These are phyloP conservation scores for Dinoponera quadriceps DNA, from an alignment of 1,140 invertebrate species.

Conservation along the genomic window DNA sequence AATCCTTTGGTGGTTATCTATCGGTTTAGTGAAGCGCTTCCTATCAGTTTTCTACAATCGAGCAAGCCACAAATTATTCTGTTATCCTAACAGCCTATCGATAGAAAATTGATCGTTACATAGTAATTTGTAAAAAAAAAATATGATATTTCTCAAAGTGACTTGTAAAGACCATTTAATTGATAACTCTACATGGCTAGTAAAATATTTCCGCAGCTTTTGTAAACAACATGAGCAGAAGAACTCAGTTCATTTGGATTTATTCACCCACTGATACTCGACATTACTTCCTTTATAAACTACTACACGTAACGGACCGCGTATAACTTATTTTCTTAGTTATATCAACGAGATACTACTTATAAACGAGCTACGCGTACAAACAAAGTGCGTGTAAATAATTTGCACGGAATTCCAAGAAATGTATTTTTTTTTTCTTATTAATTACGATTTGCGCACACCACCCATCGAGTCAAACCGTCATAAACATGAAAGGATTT, in stretches of 20 bases:
- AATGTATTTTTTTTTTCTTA: background rate
- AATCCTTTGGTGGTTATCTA: conserved; percentile 3
- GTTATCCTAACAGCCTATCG: background rate
- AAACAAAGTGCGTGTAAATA: background rate
- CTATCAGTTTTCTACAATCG: conserved; percentile 27
- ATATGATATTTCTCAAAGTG: background rate
- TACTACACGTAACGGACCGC: background rate
- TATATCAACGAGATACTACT: background rate
- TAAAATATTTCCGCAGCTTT: background rate
- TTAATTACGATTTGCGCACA: conserved; percentile 4
- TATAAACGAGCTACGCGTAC: background rate
- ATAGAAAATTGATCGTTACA: background rate
- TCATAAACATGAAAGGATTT: background rate
- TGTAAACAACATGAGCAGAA: background rate
- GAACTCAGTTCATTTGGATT: background rate
- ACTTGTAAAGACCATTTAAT: background rate
- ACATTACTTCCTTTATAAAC: background rate
- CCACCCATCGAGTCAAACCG: no score
- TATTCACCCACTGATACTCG: background rate
- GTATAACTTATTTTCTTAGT: background rate
- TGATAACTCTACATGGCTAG: background rate
- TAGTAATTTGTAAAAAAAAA: conserved; percentile 14
- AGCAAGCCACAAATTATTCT: background rate
- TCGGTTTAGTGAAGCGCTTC: conserved; percentile 8
- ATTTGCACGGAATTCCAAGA: background rate